Percentiles rank a stretch among this genome's conserved stretches.
phyloP scores from a whole-genome alignment of 2,888 invertebrate genomes.

The Hylaea fasciaria region DNA sequence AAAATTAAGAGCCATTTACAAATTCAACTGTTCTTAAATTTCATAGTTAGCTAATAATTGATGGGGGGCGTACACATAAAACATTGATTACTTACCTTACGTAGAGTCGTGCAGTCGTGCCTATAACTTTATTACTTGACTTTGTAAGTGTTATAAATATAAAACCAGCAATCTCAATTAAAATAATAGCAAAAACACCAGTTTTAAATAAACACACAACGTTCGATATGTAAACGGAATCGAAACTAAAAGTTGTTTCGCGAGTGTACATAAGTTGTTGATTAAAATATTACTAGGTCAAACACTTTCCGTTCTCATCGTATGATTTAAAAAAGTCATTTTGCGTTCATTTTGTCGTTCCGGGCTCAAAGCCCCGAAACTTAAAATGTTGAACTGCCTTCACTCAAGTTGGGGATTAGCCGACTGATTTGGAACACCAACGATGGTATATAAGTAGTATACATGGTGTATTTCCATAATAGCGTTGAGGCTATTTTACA shows the following conservation, averaged over 20 bases:
- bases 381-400: background rate
- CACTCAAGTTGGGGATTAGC: background rate
- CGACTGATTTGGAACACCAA: background rate
- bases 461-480: too few species aligned
- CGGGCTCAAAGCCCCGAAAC: background rate
- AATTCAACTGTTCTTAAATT: too few species aligned
- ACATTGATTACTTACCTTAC: too few species aligned
- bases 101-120: background rate
- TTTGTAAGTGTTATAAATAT: conserved; percentile 2
- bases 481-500: too few species aligned
- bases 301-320: conserved; percentile 65
- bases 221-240: conserved; percentile 42
- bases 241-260: conserved; percentile 55
- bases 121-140: background rate
- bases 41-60: background rate
- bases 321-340: conserved; percentile 36
- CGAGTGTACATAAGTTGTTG: conserved; percentile 48
- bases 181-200: conserved; percentile 31
- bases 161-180: conserved; percentile 27
- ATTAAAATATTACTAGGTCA: conserved; percentile 67
- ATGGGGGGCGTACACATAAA: too few species aligned
- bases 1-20: background rate
- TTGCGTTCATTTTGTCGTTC: conserved; percentile 6
- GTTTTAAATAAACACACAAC: conserved; percentile 33
- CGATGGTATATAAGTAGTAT: background rate